A percentile compares a stretch with the other conserved stretches of the same genome.
Conservation (phyloP, 1,140 invertebrate species). For the Apis florea region DNA sequence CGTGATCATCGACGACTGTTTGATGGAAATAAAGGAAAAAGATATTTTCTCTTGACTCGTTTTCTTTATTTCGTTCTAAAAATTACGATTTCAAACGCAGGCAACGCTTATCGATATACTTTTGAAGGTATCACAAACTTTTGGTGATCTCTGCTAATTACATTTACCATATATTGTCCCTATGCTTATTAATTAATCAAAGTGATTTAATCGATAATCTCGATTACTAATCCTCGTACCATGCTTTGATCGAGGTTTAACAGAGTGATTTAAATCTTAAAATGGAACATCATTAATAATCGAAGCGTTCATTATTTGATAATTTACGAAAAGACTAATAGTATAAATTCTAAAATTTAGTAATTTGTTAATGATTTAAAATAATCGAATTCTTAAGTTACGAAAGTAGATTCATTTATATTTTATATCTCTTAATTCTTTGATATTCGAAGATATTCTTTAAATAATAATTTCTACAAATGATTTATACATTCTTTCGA, state of each 20-base stretch:
- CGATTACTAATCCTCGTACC: constrained; percentile 4
- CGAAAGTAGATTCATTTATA: not conserved
- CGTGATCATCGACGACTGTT: constrained; percentile 3
- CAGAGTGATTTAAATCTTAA: not conserved
- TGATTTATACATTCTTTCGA: not conserved
- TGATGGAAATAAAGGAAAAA: not conserved
- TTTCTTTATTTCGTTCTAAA: constrained; percentile 17
- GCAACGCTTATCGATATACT: constrained; percentile 32
- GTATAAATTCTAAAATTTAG: not conserved
- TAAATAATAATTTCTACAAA: too few relatives aligned
- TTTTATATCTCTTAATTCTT: too few relatives aligned
- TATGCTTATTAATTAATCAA: constrained; percentile 23
- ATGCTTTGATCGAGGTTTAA: not conserved
- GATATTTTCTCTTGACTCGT: not conserved
- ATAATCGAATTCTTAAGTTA: too few relatives aligned
- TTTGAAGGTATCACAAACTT: constrained; percentile 38
- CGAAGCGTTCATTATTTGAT: not conserved
- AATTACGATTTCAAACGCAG: constrained; percentile 16
- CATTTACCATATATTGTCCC: constrained; percentile 35
- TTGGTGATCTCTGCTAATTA: constrained; percentile 42
- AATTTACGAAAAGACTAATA: not conserved
- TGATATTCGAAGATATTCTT: too few relatives aligned
- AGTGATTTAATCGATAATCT: constrained; percentile 7
- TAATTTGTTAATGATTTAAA: not conserved
- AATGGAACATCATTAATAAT: not conserved